A percentile compares a stretch with the other conserved stretches of the same genome.
Conservation (phyloP, 2,113 vertebrate species). For the Silurus meridionalis region DNA sequence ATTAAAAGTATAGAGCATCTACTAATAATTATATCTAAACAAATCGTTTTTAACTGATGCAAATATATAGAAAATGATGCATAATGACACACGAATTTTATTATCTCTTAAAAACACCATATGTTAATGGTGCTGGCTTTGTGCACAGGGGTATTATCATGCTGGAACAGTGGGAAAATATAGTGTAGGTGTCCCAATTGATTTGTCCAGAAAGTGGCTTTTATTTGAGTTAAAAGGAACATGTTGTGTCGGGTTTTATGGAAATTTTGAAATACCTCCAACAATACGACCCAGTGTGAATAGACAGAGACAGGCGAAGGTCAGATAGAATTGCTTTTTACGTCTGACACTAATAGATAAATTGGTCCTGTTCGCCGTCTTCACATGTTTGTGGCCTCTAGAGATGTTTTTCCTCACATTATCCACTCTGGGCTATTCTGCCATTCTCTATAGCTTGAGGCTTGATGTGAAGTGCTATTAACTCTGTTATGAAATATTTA, state of each 20-base stretch:
- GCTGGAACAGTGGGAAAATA: too few relatives aligned
- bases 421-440: background rate
- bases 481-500: constrained; percentile 14
- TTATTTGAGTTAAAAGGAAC: background rate
- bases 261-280: background rate
- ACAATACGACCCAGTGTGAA: background rate
- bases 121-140: too few relatives aligned
- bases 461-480: background rate
- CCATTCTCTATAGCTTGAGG: background rate
- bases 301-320: background rate
- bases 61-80: too few relatives aligned
- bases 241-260: background rate
- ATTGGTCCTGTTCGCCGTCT: background rate
- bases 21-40: too few relatives aligned
- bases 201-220: background rate
- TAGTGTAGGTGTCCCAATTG: too few relatives aligned
- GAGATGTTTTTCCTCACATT: constrained; percentile 24
- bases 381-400: background rate
- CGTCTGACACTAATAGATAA: background rate
- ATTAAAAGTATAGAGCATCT: too few relatives aligned
- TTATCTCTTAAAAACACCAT: too few relatives aligned
- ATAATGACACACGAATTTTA: too few relatives aligned
- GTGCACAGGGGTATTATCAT: too few relatives aligned
- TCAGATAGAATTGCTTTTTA: too few relatives aligned
- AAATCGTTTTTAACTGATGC: too few relatives aligned